Evolutionary conservation across 2,888 invertebrate genomes (phyloP).

Genomic region (Zelleria hepariella): DNA sequence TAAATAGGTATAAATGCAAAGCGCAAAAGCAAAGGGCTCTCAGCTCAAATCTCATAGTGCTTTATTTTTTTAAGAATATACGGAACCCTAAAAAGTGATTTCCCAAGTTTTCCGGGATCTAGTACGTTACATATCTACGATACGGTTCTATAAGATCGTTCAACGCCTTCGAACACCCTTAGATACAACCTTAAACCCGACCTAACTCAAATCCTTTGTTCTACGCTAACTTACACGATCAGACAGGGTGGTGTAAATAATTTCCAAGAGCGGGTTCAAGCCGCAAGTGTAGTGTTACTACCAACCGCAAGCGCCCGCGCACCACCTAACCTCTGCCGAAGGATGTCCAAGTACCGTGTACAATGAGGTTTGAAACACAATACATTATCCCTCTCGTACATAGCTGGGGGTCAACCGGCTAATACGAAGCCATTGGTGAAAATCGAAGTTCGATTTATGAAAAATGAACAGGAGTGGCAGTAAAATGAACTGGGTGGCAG

Average conservation of each 20-base stretch:
- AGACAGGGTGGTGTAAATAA: background rate
- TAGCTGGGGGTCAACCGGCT: too few species aligned
- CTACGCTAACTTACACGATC: background rate
- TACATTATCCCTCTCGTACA: too few species aligned
- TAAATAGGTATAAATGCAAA: too few species aligned
- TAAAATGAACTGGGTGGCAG: too few species aligned
- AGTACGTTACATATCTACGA: too few species aligned
- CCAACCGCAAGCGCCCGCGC: slow-evolving; percentile 20
- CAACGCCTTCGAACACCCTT: too few species aligned
- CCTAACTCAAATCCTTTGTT: background rate
- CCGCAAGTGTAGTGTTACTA: slow-evolving; percentile 34
- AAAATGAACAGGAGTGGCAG: too few species aligned
- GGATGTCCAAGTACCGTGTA: background rate
- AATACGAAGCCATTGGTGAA: too few species aligned
- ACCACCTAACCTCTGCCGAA: background rate
- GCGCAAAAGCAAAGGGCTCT: too few species aligned
- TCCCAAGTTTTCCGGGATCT: too few species aligned
- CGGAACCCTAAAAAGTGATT: background rate
- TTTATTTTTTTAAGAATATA: background rate
- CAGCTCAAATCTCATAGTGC: background rate
- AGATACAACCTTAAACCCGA: background rate
- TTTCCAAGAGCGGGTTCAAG: slow-evolving; percentile 29
- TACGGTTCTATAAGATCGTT: too few species aligned
- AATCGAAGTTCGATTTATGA: too few species aligned
- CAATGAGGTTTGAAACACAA: background rate